phyloP scores from a whole-genome alignment of 2,797 vertebrate genomes.

The Muscicapa striata region DNA sequence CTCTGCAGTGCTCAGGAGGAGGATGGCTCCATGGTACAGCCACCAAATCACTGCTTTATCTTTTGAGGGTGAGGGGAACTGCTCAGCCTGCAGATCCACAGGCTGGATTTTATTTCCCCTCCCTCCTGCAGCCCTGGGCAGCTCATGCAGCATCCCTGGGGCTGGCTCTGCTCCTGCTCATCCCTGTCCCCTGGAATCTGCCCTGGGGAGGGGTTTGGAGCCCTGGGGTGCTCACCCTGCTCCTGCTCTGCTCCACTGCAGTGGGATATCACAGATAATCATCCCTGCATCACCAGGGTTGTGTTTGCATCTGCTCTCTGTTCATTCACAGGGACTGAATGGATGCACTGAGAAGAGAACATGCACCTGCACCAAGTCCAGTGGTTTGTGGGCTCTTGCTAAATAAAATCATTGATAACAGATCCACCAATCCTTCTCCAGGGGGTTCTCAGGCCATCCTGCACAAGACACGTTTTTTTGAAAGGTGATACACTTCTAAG shows the following conservation, averaged over 20 bases:
- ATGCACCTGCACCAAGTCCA: neutral
- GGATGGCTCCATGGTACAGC: fast-evolving
- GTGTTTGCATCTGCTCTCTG: neutral
- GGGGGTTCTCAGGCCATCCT: neutral
- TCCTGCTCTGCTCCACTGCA: fast-evolving
- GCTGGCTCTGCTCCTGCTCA: fast-evolving
- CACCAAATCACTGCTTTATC: neutral
- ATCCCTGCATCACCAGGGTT: fast-evolving
- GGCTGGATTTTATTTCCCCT: neutral
- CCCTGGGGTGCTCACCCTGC: neutral
- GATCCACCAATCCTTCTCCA: neutral
- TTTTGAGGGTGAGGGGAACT: neutral
- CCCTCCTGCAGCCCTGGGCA: neutral
- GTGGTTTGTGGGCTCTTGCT: neutral
- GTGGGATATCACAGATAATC: neutral
- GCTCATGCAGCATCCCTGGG: neutral
- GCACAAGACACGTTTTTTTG: neutral
- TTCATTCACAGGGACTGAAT: neutral
- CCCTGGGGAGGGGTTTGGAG: neutral
- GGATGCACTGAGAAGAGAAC: neutral
- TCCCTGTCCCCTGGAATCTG: neutral
- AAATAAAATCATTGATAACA: neutral
- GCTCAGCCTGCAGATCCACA: neutral
- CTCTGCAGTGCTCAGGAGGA: neutral
- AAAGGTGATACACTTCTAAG: slow-evolving; percentile 6